Conservation (phyloP, 1,140 invertebrate species). For the Drosophila miranda region DNA sequence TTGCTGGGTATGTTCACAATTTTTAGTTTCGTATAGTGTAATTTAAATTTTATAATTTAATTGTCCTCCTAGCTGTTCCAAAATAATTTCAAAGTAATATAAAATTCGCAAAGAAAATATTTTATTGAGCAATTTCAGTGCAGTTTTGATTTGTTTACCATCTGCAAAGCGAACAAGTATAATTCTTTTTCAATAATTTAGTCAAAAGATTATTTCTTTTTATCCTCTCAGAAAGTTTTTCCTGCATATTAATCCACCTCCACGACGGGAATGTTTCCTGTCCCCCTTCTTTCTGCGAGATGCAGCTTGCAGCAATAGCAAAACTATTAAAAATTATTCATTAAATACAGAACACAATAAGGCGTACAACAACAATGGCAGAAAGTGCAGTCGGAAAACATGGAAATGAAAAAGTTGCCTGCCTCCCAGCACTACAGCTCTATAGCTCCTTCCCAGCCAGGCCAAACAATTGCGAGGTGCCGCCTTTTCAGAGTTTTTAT, state of each 20-base stretch:
- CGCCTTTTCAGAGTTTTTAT: slow-evolving; percentile 54
- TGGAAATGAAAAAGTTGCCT: slow-evolving; percentile 60
- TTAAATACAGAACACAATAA: slow-evolving; percentile 72
- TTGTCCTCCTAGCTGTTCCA: too few relatives aligned
- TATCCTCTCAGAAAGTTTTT: slow-evolving; percentile 30
- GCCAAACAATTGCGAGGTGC: slow-evolving; percentile 52
- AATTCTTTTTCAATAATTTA: slow-evolving; percentile 38
- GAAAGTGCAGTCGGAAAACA: slow-evolving; percentile 50
- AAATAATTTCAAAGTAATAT: too few relatives aligned
- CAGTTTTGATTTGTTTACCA: neutral
- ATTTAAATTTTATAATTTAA: too few relatives aligned
- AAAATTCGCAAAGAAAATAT: too few relatives aligned
- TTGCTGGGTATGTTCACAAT: too few relatives aligned
- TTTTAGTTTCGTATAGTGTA: too few relatives aligned
- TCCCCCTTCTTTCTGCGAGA: neutral
- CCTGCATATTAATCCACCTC: slow-evolving; percentile 46
- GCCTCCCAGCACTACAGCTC: neutral
- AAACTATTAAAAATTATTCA: slow-evolving; percentile 80
- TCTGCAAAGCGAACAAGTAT: slow-evolving; percentile 8
- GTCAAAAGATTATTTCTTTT: slow-evolving; percentile 53
- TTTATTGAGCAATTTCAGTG: too few relatives aligned
- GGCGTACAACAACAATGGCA: slow-evolving; percentile 37
- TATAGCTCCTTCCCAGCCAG: neutral
- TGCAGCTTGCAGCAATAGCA: slow-evolving; percentile 33
- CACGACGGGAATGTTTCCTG: slow-evolving; percentile 25